These are phyloP conservation scores for Lampris megalopsis DNA, from an alignment of 2,113 vertebrate genomes.

Conservation along the genomic window DNA sequence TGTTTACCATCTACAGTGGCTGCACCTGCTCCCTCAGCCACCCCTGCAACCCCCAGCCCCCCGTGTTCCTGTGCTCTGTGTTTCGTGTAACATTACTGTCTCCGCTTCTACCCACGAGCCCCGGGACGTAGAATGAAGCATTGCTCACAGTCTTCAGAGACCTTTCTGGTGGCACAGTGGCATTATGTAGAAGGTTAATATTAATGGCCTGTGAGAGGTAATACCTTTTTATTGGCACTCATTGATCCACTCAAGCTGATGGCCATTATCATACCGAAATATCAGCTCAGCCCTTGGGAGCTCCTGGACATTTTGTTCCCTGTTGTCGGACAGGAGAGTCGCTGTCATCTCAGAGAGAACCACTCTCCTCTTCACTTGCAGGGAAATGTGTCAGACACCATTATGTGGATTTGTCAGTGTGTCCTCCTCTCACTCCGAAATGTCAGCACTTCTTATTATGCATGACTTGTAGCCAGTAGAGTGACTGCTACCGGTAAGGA, in stretches of 20 bases:
- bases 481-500: slow-evolving; percentile 41
- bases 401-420: slow-evolving; percentile 64
- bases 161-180: slow-evolving; percentile 47
- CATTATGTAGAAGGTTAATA: slow-evolving; percentile 69
- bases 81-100: slow-evolving; percentile 22
- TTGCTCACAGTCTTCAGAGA: slow-evolving; percentile 48
- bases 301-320: slow-evolving; percentile 58
- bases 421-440: slow-evolving; percentile 65
- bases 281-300: slow-evolving; percentile 67
- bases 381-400: slow-evolving; percentile 47
- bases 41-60: slow-evolving; percentile 8
- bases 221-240: slow-evolving; percentile 49
- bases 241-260: slow-evolving; percentile 32
- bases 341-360: slow-evolving; percentile 27
- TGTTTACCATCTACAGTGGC: slow-evolving; percentile 27
- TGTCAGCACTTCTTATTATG: slow-evolving; percentile 74
- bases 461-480: slow-evolving; percentile 58
- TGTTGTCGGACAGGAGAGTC: slow-evolving; percentile 20
- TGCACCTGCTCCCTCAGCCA: slow-evolving; percentile 30
- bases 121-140: slow-evolving; percentile 20
- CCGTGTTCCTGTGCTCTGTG: slow-evolving; percentile 4
- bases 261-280: slow-evolving; percentile 69
- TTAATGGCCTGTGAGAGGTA: slow-evolving; percentile 46
- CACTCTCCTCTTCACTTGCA: slow-evolving; percentile 54
- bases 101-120: slow-evolving; percentile 38